A percentile compares a stretch with the other conserved stretches of the same genome.
Evolutionary conservation across 2,113 vertebrate species (phyloP).

Genomic region (Halichoeres trimaculatus): DNA sequence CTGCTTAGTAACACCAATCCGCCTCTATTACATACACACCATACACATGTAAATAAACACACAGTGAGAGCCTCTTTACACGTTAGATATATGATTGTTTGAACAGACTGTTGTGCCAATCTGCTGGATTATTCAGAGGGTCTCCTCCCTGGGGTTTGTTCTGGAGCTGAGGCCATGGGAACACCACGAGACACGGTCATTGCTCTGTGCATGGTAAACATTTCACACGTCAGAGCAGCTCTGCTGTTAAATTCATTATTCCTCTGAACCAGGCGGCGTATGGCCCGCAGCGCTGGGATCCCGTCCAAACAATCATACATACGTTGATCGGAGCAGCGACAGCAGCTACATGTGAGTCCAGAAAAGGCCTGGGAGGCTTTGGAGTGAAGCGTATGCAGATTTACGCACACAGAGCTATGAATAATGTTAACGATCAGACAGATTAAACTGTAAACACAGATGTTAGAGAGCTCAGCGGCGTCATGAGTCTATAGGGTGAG

Average conservation of each 20-base stretch:
- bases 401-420: no score
- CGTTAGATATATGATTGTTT: not conserved
- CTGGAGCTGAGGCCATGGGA: slow-evolving; percentile 71
- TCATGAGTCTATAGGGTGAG: not conserved
- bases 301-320: slow-evolving; percentile 15
- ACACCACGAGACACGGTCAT: slow-evolving; percentile 51
- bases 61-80: not conserved
- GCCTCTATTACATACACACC: not conserved
- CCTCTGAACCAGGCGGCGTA: slow-evolving; percentile 16
- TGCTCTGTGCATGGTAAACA: slow-evolving; percentile 57
- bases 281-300: not conserved
- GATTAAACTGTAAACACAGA: not conserved
- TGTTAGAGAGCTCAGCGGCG: not conserved
- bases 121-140: slow-evolving; percentile 17
- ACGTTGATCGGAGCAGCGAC: slow-evolving; percentile 14
- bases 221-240: slow-evolving; percentile 51
- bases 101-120: slow-evolving; percentile 2
- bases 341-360: not conserved
- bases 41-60: not conserved
- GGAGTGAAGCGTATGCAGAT: no score
- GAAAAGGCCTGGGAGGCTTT: no score
- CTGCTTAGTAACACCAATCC: not conserved
- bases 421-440: not conserved
- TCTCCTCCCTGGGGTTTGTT: slow-evolving; percentile 47
- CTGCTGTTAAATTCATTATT: slow-evolving; percentile 65